Conservation (phyloP, 1,140 invertebrate species). For the Neodiprion lecontei region DNA sequence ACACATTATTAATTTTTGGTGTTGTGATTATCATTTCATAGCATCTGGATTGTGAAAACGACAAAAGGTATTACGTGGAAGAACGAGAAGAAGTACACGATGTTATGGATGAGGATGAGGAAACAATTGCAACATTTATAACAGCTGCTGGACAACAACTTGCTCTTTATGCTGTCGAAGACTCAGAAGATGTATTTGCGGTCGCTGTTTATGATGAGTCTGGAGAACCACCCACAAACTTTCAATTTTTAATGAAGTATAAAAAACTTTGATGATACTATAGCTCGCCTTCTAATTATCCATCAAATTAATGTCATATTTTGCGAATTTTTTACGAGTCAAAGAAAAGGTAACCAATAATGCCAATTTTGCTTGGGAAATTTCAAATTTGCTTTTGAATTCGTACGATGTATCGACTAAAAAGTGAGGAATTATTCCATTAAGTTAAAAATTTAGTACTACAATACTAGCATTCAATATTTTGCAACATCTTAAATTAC, state of each 20-base stretch:
- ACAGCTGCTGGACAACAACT: slow-evolving; percentile 55
- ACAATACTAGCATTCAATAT: too few relatives aligned
- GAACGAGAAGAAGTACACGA: slow-evolving; percentile 12
- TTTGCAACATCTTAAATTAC: slow-evolving; percentile 3
- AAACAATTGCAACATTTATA: slow-evolving; percentile 59
- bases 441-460: too few relatives aligned
- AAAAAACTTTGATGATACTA: not conserved
- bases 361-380: too few relatives aligned
- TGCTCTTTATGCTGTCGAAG: slow-evolving; percentile 58
- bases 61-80: slow-evolving; percentile 10
- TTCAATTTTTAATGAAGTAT: slow-evolving; percentile 57
- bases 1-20: not conserved
- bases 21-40: not conserved
- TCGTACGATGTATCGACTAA: too few relatives aligned
- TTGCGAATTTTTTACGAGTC: not conserved
- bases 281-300: too few relatives aligned
- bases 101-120: slow-evolving; percentile 47
- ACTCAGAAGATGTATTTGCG: slow-evolving; percentile 58
- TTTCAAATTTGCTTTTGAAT: too few relatives aligned
- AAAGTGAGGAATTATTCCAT: too few relatives aligned
- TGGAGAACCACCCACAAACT: slow-evolving; percentile 54
- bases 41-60: slow-evolving; percentile 16
- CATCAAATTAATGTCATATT: too few relatives aligned
- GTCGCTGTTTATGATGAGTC: slow-evolving; percentile 58
- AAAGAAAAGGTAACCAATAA: not conserved